A percentile compares a stretch with the other conserved stretches of the same genome.
Evolutionary conservation across 2,113 vertebrate species (phyloP).

Genomic region (Paracanthobrama guichenoti): DNA sequence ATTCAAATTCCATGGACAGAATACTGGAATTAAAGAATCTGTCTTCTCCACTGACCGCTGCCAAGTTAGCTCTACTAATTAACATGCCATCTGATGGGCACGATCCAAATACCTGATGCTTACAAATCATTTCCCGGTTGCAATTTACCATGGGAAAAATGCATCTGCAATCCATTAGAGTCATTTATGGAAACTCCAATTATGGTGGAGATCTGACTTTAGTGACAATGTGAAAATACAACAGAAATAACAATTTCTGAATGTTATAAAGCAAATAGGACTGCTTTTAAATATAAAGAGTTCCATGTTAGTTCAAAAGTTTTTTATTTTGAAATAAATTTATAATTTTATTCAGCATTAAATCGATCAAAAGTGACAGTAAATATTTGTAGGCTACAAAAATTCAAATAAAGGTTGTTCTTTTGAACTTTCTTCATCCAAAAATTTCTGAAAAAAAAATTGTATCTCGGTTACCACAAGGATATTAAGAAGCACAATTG

Average conservation of each 20-base stretch:
- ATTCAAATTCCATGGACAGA: constrained; percentile 62
- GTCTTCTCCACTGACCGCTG: constrained; percentile 64
- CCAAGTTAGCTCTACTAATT: constrained; percentile 68
- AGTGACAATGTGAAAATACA: not conserved
- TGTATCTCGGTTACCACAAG: not conserved
- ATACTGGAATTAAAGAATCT: constrained; percentile 67
- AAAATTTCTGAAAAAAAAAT: not conserved
- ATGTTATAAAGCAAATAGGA: no score
- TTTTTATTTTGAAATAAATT: no score
- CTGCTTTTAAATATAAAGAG: no score
- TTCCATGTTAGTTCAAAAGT: no score
- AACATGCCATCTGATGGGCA: constrained; percentile 65
- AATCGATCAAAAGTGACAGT: not conserved
- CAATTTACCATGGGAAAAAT: constrained; percentile 68
- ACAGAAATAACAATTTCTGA: no score
- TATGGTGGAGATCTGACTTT: constrained; percentile 53
- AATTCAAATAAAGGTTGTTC: not conserved
- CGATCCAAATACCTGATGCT: constrained; percentile 60
- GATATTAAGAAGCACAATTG: not conserved
- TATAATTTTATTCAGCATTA: no score
- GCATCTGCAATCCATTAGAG: constrained; percentile 56
- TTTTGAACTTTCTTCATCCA: not conserved
- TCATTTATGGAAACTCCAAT: constrained; percentile 58
- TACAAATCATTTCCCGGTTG: constrained; percentile 62
- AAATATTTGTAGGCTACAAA: not conserved